Percentiles rank a stretch among this genome's conserved stretches.
phyloP scores from a whole-genome alignment of 2,888 invertebrate genomes.

The Caenorhabditis sp. region DNA sequence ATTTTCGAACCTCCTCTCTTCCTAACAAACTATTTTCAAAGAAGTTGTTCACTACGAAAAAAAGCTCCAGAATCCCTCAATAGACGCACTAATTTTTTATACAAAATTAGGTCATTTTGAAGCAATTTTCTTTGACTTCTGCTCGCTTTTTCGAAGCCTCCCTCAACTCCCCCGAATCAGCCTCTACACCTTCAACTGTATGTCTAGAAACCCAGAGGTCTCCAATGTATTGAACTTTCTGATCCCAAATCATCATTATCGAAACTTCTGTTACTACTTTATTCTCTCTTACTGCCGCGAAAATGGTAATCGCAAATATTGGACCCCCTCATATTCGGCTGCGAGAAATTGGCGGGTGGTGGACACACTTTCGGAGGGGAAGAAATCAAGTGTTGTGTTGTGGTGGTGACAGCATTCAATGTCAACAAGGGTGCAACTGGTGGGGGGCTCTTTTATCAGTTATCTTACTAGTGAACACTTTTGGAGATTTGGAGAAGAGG shows the following conservation, averaged over 20 bases:
- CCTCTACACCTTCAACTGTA: too few relatives aligned
- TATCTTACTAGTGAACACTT: constrained; percentile 46
- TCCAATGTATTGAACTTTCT: too few relatives aligned
- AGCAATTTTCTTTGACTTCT: too few relatives aligned
- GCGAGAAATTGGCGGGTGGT: constrained; percentile 42
- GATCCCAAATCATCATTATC: not conserved
- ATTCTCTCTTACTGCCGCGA: not conserved
- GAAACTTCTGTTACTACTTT: not conserved
- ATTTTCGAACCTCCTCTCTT: too few relatives aligned
- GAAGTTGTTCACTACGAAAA: too few relatives aligned
- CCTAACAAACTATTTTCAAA: too few relatives aligned
- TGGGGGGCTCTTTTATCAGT: constrained; percentile 3
- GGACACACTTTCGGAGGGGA: constrained; percentile 34
- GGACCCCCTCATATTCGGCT: not conserved
- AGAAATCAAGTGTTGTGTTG: constrained; percentile 60
- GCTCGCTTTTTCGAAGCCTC: too few relatives aligned
- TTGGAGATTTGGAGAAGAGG: not conserved
- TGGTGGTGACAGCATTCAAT: constrained; percentile 32
- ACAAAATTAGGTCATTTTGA: too few relatives aligned
- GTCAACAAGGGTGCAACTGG: constrained; percentile 45
- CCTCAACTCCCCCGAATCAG: too few relatives aligned
- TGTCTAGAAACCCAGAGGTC: too few relatives aligned
- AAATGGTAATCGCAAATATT: constrained; percentile 56
- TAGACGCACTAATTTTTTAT: too few relatives aligned
- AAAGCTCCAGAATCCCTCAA: too few relatives aligned